Evolutionary conservation across 2,797 vertebrate genomes (phyloP).

Genomic region (Otolemur crassicaudatus): DNA sequence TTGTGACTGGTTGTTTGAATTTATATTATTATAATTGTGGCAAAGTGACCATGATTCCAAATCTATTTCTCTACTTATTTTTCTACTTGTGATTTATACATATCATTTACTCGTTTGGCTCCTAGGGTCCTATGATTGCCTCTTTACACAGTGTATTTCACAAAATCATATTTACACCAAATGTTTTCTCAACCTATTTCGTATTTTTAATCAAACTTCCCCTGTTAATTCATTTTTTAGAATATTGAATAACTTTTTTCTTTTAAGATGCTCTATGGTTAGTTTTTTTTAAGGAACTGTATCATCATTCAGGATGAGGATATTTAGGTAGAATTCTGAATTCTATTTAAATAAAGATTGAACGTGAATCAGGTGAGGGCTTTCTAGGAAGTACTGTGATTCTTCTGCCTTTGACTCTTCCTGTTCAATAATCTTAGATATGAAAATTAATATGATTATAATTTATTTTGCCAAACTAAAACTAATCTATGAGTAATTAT

Average conservation of each 20-base stretch:
- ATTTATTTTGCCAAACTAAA: neutral
- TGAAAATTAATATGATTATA: neutral
- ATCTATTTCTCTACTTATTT: neutral
- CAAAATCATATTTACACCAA: neutral
- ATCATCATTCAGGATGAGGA: neutral
- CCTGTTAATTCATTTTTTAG: neutral
- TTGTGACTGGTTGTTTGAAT: conserved; percentile 1
- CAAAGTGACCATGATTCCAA: neutral
- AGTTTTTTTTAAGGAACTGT: neutral
- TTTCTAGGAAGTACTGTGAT: neutral
- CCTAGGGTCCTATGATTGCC: neutral
- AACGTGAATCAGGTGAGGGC: neutral
- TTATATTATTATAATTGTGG: neutral
- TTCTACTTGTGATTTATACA: neutral
- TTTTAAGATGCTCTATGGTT: neutral
- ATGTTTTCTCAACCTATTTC: conserved; percentile 8
- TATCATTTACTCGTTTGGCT: neutral
- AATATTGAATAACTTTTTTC: neutral
- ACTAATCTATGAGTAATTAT: neutral
- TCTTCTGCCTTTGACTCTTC: neutral
- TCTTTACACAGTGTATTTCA: neutral
- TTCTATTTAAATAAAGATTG: conserved; percentile 11
- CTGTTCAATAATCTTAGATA: neutral
- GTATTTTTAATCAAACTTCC: neutral
- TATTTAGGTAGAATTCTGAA: conserved; percentile 14